Conservation (phyloP, 2,113 vertebrate species). For the Lasiurus cinereus region DNA sequence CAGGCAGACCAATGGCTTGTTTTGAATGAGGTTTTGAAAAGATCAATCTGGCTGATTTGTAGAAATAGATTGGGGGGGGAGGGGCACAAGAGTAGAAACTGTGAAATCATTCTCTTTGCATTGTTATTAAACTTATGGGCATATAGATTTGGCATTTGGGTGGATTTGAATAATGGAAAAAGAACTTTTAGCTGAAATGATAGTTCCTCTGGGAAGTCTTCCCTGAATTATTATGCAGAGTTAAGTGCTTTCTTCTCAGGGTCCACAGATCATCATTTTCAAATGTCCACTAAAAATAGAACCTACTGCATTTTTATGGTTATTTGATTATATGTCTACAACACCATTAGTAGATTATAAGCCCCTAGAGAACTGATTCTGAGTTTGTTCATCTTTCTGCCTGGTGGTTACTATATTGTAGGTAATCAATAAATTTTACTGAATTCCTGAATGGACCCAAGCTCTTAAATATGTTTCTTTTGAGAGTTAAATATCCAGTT, state of each 20-base stretch:
- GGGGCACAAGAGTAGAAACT: background rate
- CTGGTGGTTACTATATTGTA: slow-evolving; percentile 4
- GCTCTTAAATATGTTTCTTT: slow-evolving; percentile 41
- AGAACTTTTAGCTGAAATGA: slow-evolving; percentile 66
- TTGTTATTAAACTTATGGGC: slow-evolving; percentile 46
- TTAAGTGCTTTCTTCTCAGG: slow-evolving; percentile 69
- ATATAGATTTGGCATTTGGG: slow-evolving; percentile 31
- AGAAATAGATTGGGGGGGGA: background rate
- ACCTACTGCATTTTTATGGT: slow-evolving; percentile 55
- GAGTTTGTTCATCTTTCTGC: slow-evolving; percentile 57
- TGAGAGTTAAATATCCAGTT: slow-evolving; percentile 32
- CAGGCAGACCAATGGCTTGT: background rate
- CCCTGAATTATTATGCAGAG: slow-evolving; percentile 70
- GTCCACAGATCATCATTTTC: slow-evolving; percentile 51
- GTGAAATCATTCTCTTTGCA: background rate
- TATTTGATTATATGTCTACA: slow-evolving; percentile 72
- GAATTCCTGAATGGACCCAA: slow-evolving; percentile 24
- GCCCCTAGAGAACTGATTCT: slow-evolving; percentile 11
- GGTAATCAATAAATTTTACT: slow-evolving; percentile 60
- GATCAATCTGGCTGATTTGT: background rate
- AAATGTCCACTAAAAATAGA: slow-evolving; percentile 72
- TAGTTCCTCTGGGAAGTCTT: slow-evolving; percentile 60
- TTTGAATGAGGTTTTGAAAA: background rate
- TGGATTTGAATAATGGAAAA: slow-evolving; percentile 63
- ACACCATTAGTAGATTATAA: slow-evolving; percentile 64